Evolutionary conservation across 2,888 invertebrate genomes (phyloP).

Genomic region (Drosophila merina): DNA sequence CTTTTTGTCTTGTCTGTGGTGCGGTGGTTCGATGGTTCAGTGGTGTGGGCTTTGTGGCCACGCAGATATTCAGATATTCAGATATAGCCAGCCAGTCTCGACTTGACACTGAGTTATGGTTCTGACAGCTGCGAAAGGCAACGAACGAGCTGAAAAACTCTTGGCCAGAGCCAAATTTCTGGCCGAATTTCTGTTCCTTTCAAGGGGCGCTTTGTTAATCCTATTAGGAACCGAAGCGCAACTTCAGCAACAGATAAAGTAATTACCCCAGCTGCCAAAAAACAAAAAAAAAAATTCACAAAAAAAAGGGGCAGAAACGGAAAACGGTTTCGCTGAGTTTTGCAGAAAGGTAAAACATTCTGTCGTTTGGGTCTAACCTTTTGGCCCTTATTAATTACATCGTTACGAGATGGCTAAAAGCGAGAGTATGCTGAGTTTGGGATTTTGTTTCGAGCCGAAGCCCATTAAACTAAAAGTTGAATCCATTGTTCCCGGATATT

Average conservation of each 20-base stretch:
- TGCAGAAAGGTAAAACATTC: slow-evolving; percentile 60
- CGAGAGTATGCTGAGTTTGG: slow-evolving; percentile 18
- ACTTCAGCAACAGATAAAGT: slow-evolving; percentile 78
- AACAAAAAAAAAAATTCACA: slow-evolving; percentile 8
- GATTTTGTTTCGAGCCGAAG: neutral
- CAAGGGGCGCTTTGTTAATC: slow-evolving; percentile 57
- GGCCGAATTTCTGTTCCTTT: slow-evolving; percentile 29
- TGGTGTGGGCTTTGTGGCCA: slow-evolving; percentile 58
- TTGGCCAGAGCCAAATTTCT: slow-evolving; percentile 34
- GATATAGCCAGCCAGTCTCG: slow-evolving; percentile 54
- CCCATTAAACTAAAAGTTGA: slow-evolving; percentile 2
- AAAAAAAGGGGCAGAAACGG: slow-evolving; percentile 23
- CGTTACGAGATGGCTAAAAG: slow-evolving; percentile 25
- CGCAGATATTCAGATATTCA: slow-evolving; percentile 59
- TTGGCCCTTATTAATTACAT: slow-evolving; percentile 53
- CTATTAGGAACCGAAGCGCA: slow-evolving; percentile 74
- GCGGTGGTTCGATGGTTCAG: slow-evolving; percentile 17
- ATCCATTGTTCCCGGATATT: slow-evolving; percentile 1
- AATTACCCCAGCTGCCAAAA: slow-evolving; percentile 62
- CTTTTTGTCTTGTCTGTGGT: slow-evolving; percentile 72
- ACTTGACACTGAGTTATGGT: slow-evolving; percentile 79
- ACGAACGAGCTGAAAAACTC: slow-evolving; percentile 47
- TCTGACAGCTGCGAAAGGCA: slow-evolving; percentile 74
- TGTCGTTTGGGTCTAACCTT: slow-evolving; percentile 52
- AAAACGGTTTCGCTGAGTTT: slow-evolving; percentile 60